phyloP scores from a whole-genome alignment of 64 coral and sea anemone species.

The Actinia tenebrosa region DNA sequence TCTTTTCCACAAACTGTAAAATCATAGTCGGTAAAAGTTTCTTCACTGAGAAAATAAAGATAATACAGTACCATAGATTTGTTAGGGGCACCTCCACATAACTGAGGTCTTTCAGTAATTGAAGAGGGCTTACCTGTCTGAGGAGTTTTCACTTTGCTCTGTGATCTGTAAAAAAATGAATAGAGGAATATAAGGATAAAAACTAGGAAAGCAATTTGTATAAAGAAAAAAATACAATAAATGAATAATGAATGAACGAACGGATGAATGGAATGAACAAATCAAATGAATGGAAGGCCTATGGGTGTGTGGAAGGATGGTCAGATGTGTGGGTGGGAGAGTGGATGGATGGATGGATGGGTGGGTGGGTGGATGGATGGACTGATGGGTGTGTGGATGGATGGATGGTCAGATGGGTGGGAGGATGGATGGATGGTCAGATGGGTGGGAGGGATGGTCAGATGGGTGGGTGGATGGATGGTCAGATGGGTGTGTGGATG shows the following conservation, averaged over 20 bases:
- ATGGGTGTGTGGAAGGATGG: too few species aligned
- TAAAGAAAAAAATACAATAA: too few species aligned
- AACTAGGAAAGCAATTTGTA: too few species aligned
- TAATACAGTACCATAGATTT: not conserved
- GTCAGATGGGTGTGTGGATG: too few species aligned
- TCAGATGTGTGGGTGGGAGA: too few species aligned
- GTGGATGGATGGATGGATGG: not conserved
- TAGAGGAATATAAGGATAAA: too few species aligned
- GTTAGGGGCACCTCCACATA: not conserved
- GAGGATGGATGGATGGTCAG: too few species aligned
- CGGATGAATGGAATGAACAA: not conserved
- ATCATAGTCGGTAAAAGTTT: slow-evolving; percentile 36
- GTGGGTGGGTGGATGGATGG: not conserved
- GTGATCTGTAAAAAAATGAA: not conserved
- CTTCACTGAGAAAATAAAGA: slow-evolving; percentile 4
- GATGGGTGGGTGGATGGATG: too few species aligned
- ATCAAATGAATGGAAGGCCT: not conserved
- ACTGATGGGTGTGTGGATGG: too few species aligned
- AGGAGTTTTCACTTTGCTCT: not conserved
- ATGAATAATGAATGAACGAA: too few species aligned
- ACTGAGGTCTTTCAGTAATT: not conserved
- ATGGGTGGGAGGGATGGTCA: too few species aligned
- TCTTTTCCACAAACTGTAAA: slow-evolving; percentile 67
- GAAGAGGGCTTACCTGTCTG: not conserved
- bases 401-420: not conserved